phyloP scores from a whole-genome alignment of 2,888 invertebrate genomes.

The Leptura quadrifasciata region DNA sequence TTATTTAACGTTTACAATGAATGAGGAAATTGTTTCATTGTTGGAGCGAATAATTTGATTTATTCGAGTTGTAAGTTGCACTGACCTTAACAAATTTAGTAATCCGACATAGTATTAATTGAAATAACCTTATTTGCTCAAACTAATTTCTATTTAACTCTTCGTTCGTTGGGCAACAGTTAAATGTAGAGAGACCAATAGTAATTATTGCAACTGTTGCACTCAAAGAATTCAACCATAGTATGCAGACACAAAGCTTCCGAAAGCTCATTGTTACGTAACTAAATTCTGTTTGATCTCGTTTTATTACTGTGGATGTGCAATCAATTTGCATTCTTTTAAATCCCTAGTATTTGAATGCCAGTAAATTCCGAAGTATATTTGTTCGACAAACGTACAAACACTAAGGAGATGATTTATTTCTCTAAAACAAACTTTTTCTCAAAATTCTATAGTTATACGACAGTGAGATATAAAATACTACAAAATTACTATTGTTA shows the following conservation, averaged over 20 bases:
- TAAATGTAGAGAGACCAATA: not conserved
- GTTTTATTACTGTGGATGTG: not conserved
- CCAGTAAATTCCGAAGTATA: no score
- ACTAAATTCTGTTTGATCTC: not conserved
- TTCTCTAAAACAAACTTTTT: no score
- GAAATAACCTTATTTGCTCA: not conserved
- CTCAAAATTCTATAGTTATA: no score
- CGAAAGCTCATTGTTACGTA: not conserved
- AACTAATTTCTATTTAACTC: not conserved
- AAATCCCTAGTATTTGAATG: no score
- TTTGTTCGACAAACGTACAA: no score
- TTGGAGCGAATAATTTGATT: no score
- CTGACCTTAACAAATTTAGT: not conserved
- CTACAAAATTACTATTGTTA: no score
- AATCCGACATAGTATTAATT: not conserved
- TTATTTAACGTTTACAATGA: no score
- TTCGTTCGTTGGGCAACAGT: not conserved
- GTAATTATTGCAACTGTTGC: conserved; percentile 3
- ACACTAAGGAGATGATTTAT: no score
- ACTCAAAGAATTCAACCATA: not conserved
- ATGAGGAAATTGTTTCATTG: no score
- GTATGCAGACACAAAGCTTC: not conserved
- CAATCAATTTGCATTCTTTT: not conserved
- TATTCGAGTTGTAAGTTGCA: not conserved
- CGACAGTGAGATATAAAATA: no score